Conservation (phyloP, 92 coral and sea anemone species). For the Chrysogorgia sp. region DNA sequence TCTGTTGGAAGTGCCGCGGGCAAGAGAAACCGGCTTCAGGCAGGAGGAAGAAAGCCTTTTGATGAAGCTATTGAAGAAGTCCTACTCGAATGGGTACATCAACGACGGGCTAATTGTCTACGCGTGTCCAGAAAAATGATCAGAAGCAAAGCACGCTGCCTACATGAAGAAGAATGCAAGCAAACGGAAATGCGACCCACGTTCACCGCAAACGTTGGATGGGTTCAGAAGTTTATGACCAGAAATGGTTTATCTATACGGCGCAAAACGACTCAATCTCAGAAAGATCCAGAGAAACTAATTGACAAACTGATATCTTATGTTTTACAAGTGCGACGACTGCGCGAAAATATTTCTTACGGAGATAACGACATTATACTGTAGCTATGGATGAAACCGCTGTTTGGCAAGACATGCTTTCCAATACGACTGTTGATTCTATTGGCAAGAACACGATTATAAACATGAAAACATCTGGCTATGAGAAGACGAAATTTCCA, state of each 20-base stretch:
- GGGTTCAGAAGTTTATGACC: slow-evolving; percentile 62
- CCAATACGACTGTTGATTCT: slow-evolving; percentile 57
- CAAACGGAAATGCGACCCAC: slow-evolving; percentile 51
- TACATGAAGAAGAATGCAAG: slow-evolving; percentile 58
- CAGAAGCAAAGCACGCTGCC: slow-evolving; percentile 54
- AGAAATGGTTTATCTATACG: slow-evolving; percentile 52
- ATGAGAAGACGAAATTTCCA: slow-evolving; percentile 47
- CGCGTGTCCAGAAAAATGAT: slow-evolving; percentile 65
- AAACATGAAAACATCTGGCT: slow-evolving; percentile 59
- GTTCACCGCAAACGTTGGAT: slow-evolving; percentile 48
- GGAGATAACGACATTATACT: slow-evolving; percentile 46
- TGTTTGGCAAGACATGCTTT: slow-evolving; percentile 58
- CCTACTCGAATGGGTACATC: slow-evolving; percentile 66
- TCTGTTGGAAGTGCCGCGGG: no score
- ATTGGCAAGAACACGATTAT: slow-evolving; percentile 56
- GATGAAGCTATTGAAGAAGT: slow-evolving; percentile 61
- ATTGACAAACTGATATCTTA: slow-evolving; percentile 54
- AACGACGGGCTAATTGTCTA: slow-evolving; percentile 54
- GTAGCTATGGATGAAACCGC: slow-evolving; percentile 58
- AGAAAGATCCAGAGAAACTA: slow-evolving; percentile 54
- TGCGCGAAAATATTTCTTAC: slow-evolving; percentile 50
- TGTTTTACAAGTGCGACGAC: slow-evolving; percentile 58
- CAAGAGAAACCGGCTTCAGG: slow-evolving; percentile 47
- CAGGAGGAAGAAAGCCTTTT: slow-evolving; percentile 55
- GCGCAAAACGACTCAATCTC: slow-evolving; percentile 54